Percentiles rank a stretch among this genome's conserved stretches.
These are phyloP conservation scores for Drosophila ficusphila DNA, from an alignment of 1,140 invertebrate genomes.

Conservation along the genomic window DNA sequence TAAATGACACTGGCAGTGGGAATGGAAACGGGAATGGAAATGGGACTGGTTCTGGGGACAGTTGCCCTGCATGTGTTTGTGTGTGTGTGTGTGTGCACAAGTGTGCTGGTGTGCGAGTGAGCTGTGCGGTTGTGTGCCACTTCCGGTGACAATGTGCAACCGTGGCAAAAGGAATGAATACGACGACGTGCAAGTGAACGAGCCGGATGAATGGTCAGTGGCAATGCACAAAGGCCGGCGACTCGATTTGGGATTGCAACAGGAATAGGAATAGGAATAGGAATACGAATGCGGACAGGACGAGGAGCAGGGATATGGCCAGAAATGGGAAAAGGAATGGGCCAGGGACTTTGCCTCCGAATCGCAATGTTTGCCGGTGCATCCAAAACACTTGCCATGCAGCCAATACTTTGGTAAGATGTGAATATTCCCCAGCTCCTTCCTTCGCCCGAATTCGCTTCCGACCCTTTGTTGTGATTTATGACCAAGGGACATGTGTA, in stretches of 20 bases:
- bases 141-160: slow-evolving; percentile 79
- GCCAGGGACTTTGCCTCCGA: slow-evolving; percentile 10
- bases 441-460: slow-evolving; percentile 39
- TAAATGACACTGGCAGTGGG: slow-evolving; percentile 57
- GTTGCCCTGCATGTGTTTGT: slow-evolving; percentile 1
- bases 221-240: slow-evolving; percentile 62
- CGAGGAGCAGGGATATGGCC: background rate
- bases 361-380: slow-evolving; percentile 27
- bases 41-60: slow-evolving; percentile 12
- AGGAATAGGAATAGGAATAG: slow-evolving; percentile 32
- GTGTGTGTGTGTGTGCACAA: slow-evolving; percentile 22
- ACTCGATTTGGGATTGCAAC: slow-evolving; percentile 51
- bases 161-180: slow-evolving; percentile 65
- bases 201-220: slow-evolving; percentile 69
- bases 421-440: slow-evolving; percentile 64
- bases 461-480: slow-evolving; percentile 59
- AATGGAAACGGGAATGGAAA: slow-evolving; percentile 11
- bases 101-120: slow-evolving; percentile 20
- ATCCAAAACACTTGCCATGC: slow-evolving; percentile 67
- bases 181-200: slow-evolving; percentile 58
- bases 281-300: background rate
- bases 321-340: slow-evolving; percentile 20
- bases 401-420: slow-evolving; percentile 67
- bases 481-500: slow-evolving; percentile 74
- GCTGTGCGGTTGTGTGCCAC: slow-evolving; percentile 56